Evolutionary conservation across 2,888 invertebrate genomes (phyloP), one percentile per base, ranked within the genome.

Genomic region (Caenorhabditis macrosperma): DNA sequence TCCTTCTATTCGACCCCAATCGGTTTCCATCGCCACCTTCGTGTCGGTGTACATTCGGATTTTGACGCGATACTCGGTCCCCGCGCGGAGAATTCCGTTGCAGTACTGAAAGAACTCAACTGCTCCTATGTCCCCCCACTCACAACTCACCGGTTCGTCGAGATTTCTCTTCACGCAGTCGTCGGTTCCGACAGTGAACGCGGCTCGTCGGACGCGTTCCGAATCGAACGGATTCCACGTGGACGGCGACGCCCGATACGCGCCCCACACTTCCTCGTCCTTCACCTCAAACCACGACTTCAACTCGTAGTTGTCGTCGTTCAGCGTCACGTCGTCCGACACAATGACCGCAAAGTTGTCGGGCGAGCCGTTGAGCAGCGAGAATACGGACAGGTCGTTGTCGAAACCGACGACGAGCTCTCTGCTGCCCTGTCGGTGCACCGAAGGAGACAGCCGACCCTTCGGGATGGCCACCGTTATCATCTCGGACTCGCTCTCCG

Each of bases 301-400:
- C 57, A 89, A 61, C 59, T 89, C 89, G 74, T 84, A 89, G 28
- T 84, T 86, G 64, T 89, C 89, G 20, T 87, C 89, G 55, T 85
- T 86, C 35, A 86, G 69, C 72, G 86, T 82, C 24, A 77, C 61
- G 61, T 89, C 87, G 71, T 89, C 88, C 7, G 86, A 78, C 7
- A 89, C 88, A 72, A 89, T 89, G 33, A 89, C 82, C 7, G 89
- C 89, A 61, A 87, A 89, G 48, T 86, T 89, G 57, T 86, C 84
- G 41, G 88, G 81, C 10, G 82, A 85, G 22, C 89, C 89, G 52
- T 89, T 89, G 52, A 86, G 85, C 38, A 86, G 81, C 10, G 88
- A 81, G 77, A 89, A 89, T 6, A 85, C 79, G 12, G 76, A 74
- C 3, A 81, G 86, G 57, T 89, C 89, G 71, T 89, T 88, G 50